Base-by-base conservation (phyloP, 2,888 invertebrate species). In the Ypsolopha scabrella region DNA sequence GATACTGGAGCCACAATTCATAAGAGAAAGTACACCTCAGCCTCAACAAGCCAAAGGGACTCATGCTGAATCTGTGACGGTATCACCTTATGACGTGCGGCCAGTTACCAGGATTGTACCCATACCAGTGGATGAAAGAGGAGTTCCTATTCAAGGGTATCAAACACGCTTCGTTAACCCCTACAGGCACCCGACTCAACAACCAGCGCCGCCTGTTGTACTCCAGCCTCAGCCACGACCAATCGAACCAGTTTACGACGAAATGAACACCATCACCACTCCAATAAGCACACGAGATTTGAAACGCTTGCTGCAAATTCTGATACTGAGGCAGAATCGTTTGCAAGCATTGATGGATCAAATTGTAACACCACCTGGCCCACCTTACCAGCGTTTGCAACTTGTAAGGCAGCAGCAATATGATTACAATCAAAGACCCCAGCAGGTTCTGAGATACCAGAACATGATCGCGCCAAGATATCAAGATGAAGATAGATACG, bases 251-350 rank as follows among this genome's bases (percentile, higher is more conserved):
- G 72, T 71, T 2, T 61, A 77, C 7, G 85, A 87, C 33, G 88
- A 88, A 55, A 83, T 88, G 70, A 88, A 89, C 53, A 83, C 88
- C 2, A 91, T 91, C 45, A 87, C 90, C 48, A 89, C 92, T 8
- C 93, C 93, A 7, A 89, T 93, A 2, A 92, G 92, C 63, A 90
- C 92, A 1, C 87, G 89, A 61, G 93, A 93, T 65, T 89, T 93
- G 54, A 91, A 92, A 63, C 83, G 90, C 48, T 72, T 93, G 41
- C 75, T 93, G 6, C 90, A 92, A 56, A 88, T 90, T 66, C 75
- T 93, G 52, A 87, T 93, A 39, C 67, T 89, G 36, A 79, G 92
- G 49, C 92, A 93, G 70, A 89, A 86, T 59, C 79, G 88, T 45
- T 63, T 90, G 57, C 90, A 90, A 68, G 77, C 80, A 43, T 68